A percentile compares a stretch with the other conserved stretches of the same genome.
These are phyloP conservation scores for Trochalopteron elliotii DNA, from an alignment of 2,113 vertebrate species.

Conservation along the genomic window DNA sequence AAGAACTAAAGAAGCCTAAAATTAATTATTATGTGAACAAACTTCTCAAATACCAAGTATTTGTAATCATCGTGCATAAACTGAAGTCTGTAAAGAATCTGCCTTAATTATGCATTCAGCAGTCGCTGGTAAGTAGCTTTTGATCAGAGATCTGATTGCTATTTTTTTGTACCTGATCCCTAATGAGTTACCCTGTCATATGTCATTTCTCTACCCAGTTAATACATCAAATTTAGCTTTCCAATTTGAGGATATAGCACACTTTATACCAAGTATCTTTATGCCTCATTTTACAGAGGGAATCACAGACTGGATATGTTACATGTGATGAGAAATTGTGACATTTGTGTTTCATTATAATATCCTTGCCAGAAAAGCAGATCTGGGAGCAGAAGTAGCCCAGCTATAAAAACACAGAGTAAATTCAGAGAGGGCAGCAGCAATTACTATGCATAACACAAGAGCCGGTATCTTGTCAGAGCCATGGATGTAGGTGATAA, in stretches of 20 bases:
- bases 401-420: neutral
- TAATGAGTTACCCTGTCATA: neutral
- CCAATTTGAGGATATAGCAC: neutral
- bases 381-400: neutral
- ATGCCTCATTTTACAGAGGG: neutral
- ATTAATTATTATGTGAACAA: neutral
- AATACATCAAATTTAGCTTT: neutral
- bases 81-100: neutral
- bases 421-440: constrained; percentile 23
- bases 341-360: neutral
- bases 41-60: neutral
- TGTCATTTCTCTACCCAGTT: neutral
- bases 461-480: constrained; percentile 31
- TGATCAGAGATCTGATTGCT: neutral
- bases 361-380: neutral
- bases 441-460: constrained; percentile 45
- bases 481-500: constrained; percentile 40
- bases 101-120: neutral
- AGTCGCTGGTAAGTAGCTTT: neutral
- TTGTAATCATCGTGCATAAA: neutral
- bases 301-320: neutral
- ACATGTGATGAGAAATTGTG: neutral
- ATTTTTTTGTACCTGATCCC: neutral
- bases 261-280: neutral
- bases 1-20: neutral